Percentiles rank a stretch among this genome's conserved stretches.
These are phyloP conservation scores for Chromobotia macracanthus DNA, from an alignment of 2,797 vertebrate species.

Conservation along the genomic window DNA sequence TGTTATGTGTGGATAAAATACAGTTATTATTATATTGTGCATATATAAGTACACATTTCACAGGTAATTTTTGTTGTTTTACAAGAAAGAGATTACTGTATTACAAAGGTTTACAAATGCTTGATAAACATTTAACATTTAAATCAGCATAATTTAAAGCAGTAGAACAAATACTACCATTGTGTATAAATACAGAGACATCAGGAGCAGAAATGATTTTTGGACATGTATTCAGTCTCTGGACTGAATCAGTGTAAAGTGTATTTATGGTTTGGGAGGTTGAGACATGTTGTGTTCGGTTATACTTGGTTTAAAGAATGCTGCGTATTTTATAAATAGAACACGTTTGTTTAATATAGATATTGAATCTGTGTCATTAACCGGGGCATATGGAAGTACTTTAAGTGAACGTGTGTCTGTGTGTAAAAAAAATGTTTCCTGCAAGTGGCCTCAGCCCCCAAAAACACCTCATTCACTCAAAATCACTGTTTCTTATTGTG, in stretches of 20 bases:
- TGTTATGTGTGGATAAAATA: no score
- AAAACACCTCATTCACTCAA: conserved; percentile 30
- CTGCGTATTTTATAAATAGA: conserved; percentile 21
- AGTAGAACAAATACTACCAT: background rate
- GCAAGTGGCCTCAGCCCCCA: background rate
- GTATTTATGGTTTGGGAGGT: conserved; percentile 7
- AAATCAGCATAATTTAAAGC: background rate
- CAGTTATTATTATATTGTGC: no score
- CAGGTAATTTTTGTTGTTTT: no score
- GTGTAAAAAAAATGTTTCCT: background rate
- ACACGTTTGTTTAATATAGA: conserved; percentile 13
- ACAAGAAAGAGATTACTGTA: background rate
- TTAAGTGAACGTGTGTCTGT: background rate
- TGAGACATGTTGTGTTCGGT: conserved; percentile 1
- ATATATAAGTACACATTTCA: no score
- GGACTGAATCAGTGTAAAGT: background rate
- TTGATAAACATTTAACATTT: background rate
- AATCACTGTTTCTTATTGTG: conserved; percentile 39
- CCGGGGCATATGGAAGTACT: conserved; percentile 23
- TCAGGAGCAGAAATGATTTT: background rate
- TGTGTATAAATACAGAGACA: background rate
- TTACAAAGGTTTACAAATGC: background rate
- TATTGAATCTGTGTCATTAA: conserved; percentile 19
- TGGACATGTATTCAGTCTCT: background rate
- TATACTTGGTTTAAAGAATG: background rate